Percentiles rank a stretch among this genome's conserved stretches.
Evolutionary conservation across 1,140 invertebrate genomes (phyloP).

Genomic region (Drosophila melanogaster): Release_6_plus_ISO1_MT NT_033779.5:3815001-3815500

Average conservation of each 20-base stretch:
- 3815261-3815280: no score
- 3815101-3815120: slow-evolving; percentile 43
- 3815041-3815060: slow-evolving; percentile 34
- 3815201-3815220: slow-evolving; percentile 8
- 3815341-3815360: neutral
- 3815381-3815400: slow-evolving; percentile 3
- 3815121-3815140: slow-evolving; percentile 53
- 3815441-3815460: slow-evolving; percentile 30
- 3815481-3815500: slow-evolving; percentile 81
- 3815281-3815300: no score
- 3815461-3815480: slow-evolving; percentile 48
- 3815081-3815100: slow-evolving; percentile 43
- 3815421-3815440: slow-evolving; percentile 48
- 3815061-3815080: slow-evolving; percentile 61
- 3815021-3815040: slow-evolving; percentile 51
- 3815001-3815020: slow-evolving; percentile 22
- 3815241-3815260: neutral
- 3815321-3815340: neutral
- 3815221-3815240: slow-evolving; percentile 16
- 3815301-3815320: neutral
- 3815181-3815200: slow-evolving; percentile 20
- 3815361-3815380: slow-evolving; percentile 7
- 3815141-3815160: slow-evolving; percentile 66
- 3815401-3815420: slow-evolving; percentile 72
- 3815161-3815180: slow-evolving; percentile 39